Percentiles rank a stretch among this genome's conserved stretches.
These are phyloP conservation scores for Mythimna impura DNA, from an alignment of 2,888 invertebrate genomes.

Conservation along the genomic window DNA sequence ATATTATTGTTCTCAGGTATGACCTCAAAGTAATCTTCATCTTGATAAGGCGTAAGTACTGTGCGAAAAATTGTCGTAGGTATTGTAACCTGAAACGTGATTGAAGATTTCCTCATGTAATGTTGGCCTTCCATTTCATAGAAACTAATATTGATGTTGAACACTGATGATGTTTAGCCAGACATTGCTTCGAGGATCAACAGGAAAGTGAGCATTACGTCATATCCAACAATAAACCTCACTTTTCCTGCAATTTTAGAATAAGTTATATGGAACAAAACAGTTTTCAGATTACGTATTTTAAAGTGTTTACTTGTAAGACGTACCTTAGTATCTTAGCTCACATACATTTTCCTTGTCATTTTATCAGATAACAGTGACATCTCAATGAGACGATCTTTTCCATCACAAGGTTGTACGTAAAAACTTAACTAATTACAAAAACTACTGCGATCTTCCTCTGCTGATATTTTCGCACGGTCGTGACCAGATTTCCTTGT, in stretches of 20 bases:
- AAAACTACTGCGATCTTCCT: conserved; percentile 32
- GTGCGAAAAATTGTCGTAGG: conserved; percentile 3
- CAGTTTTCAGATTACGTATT: conserved; percentile 29
- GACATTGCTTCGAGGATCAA: conserved; percentile 7
- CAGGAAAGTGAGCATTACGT: conserved; percentile 31
- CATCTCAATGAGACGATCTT: conserved; percentile 73
- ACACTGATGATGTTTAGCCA: not conserved
- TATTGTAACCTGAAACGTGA: not conserved
- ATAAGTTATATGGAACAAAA: conserved; percentile 12
- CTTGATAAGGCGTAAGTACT: conserved; percentile 52
- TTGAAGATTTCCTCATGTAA: not conserved
- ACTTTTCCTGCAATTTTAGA: conserved; percentile 20
- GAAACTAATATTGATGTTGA: conserved; percentile 13
- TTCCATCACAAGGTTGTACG: conserved; percentile 65
- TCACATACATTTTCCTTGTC: conserved; percentile 68
- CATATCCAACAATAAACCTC: conserved; percentile 14
- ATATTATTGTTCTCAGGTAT: conserved; percentile 62
- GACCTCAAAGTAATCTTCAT: conserved; percentile 52
- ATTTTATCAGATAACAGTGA: conserved; percentile 73
- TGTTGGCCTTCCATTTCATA: not conserved
- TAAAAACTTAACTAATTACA: conserved; percentile 44
- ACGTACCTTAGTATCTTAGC: conserved; percentile 60
- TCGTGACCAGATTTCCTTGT: conserved; percentile 40
- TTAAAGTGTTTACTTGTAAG: conserved; percentile 56
- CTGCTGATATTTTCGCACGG: conserved; percentile 31